These are phyloP conservation scores for Labrus mixtus DNA, from an alignment of 2,113 vertebrate genomes.

Conservation along the genomic window DNA sequence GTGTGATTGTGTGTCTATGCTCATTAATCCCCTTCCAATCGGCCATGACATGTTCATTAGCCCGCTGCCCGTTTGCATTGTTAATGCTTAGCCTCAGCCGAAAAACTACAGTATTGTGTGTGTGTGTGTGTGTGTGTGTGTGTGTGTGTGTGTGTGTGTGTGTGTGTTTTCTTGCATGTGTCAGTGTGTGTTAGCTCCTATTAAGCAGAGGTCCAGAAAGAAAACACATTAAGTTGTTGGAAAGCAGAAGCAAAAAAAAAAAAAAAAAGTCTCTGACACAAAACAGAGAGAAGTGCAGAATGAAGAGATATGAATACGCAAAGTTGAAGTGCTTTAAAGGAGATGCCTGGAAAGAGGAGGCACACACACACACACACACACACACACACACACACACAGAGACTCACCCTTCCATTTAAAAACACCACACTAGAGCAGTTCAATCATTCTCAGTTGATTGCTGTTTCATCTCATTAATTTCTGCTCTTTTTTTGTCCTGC, in stretches of 20 bases:
- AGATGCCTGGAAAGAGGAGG: background rate
- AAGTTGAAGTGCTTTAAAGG: conserved; percentile 1
- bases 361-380: background rate
- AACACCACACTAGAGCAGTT: background rate
- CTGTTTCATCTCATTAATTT: conserved; percentile 40
- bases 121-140: conserved; percentile 3
- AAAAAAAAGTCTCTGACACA: conserved; percentile 6
- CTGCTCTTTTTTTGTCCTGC: background rate
- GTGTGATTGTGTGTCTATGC: conserved; percentile 23
- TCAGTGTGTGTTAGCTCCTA: conserved; percentile 26
- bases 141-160: conserved; percentile 11
- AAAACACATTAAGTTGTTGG: conserved; percentile 14
- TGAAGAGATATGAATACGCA: conserved; percentile 13
- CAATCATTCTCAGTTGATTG: conserved; percentile 28
- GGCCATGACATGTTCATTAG: conserved; percentile 80
- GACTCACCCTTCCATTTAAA: background rate
- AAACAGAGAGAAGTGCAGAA: conserved; percentile 2
- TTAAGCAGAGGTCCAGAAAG: conserved; percentile 31
- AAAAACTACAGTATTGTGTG: background rate
- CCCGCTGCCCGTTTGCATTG: conserved; percentile 59
- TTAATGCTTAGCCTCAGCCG: conserved; percentile 56
- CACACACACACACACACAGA: background rate
- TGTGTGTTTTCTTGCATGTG: conserved; percentile 7
- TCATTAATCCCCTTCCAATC: conserved; percentile 73
- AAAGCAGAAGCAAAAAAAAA: conserved; percentile 6